Base-by-base conservation (phyloP, 2,113 vertebrate genomes). In the Setophaga coronata region DNA sequence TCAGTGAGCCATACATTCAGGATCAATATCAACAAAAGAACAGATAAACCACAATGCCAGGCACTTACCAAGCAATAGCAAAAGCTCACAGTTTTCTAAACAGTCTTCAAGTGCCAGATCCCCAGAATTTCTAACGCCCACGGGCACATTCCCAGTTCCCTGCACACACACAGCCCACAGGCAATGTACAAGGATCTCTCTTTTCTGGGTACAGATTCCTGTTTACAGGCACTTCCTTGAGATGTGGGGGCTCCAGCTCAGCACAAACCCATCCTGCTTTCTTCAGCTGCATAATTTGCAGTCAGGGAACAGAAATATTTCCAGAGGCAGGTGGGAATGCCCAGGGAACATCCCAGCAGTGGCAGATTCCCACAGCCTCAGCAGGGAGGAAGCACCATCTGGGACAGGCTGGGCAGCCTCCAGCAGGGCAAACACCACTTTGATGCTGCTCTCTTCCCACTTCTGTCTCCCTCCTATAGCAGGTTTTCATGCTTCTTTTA, bases 101-200 rank as follows among this genome's bases (percentile, higher is more conserved):
- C 9, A 34, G 5, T 19, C 9, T 77, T 66, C 50, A n/a, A 2
- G 10, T 7, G 1, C 60, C 43, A 47, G 9, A 9, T 1, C 21
- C 16, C 4, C 26, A 66, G 51, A 42, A 38, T 50, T 70, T 64
- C 48, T 18, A 25, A 70, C 28, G 20, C 43, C 28, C 19, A 8
- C 0, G 1, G n/a, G 18, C n/a, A 34, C 0, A 0, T 23, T 61
- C 12, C 28, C 3, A 25, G 12, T 5, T 64, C 14, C 29, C 51
- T 51, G 24, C 43, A 38, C 26, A 31, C 2, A 0, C 62, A 45
- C 4, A 43, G 4, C 31, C 38, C 29, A 26, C 29, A 18, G 62
- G 42, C 14, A 54, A 20, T 0, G 4, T 10, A 19, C 1, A 0
- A 57, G n/a, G 38, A 18, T 17, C 28, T 74, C 21, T 31, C 7